A percentile compares a stretch with the other conserved stretches of the same genome.
Evolutionary conservation across 2,888 invertebrate species (phyloP).

Genomic region (Incurvaria masculella): DNA sequence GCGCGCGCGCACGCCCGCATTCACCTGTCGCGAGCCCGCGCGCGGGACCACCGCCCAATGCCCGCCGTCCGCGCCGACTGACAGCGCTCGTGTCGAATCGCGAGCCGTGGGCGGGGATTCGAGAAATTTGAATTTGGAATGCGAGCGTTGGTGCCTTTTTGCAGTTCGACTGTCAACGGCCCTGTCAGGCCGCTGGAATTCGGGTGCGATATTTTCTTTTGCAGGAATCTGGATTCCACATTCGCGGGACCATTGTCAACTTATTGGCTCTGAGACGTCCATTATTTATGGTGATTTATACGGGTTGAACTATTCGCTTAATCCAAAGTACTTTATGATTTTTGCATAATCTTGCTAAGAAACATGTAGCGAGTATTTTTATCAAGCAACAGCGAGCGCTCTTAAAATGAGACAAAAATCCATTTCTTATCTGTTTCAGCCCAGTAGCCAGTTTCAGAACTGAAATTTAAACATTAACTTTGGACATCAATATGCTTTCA

Average conservation of each 20-base stretch:
- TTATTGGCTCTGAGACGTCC: not conserved
- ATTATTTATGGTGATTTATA: not conserved
- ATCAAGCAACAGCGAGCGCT: too few relatives aligned
- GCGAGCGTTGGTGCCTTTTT: constrained; percentile 41
- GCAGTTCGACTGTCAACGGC: constrained; percentile 37
- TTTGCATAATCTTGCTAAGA: too few relatives aligned
- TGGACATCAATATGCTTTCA: too few relatives aligned
- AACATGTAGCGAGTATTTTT: too few relatives aligned
- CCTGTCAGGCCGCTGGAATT: constrained; percentile 31
- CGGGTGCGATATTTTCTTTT: constrained; percentile 54
- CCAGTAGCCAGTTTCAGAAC: too few relatives aligned
- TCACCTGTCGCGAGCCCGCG: constrained; percentile 46
- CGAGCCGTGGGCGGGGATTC: constrained; percentile 1
- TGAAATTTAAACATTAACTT: too few relatives aligned
- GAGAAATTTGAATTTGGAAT: constrained; percentile 24
- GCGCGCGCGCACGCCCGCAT: constrained; percentile 37
- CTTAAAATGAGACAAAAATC: too few relatives aligned
- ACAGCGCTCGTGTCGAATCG: constrained; percentile 9
- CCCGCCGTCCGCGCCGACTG: constrained; percentile 26
- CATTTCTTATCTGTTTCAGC: too few relatives aligned
- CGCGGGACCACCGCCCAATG: constrained; percentile 32
- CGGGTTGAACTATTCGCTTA: not conserved
- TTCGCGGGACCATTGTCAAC: not conserved
- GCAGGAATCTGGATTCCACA: constrained; percentile 37
- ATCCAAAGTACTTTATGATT: too few relatives aligned